Evolutionary conservation across 92 coral and sea anemone species (phyloP).

Genomic region (Parazoanthus swiftii): DNA sequence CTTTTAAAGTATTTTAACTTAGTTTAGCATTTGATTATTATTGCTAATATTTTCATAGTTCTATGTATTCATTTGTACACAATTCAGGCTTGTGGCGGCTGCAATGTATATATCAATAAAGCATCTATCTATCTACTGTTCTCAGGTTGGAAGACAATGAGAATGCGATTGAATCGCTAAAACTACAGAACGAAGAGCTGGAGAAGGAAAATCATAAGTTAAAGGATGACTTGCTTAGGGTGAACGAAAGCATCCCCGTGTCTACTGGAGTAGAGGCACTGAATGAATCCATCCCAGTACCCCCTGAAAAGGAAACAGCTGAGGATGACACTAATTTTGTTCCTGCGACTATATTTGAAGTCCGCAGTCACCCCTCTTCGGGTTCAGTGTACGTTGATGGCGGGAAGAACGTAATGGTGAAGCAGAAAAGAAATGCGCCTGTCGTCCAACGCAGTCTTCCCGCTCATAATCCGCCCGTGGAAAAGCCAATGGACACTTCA

Average conservation of each 20-base stretch:
- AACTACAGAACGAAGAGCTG: slow-evolving; percentile 16
- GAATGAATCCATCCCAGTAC: not conserved
- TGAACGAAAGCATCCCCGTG: slow-evolving; percentile 12
- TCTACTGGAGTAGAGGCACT: not conserved
- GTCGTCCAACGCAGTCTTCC: not conserved
- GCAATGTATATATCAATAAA: no score
- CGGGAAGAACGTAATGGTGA: slow-evolving; percentile 22
- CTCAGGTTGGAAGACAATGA: slow-evolving; percentile 18
- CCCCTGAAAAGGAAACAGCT: not conserved
- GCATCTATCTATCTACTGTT: no score
- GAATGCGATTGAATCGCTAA: slow-evolving; percentile 3
- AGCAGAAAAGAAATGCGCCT: not conserved
- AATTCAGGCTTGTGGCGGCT: no score
- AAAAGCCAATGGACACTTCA: not conserved
- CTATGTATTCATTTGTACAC: no score
- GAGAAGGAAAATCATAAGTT: slow-evolving; percentile 20
- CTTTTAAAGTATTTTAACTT: no score
- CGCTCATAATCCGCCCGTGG: not conserved
- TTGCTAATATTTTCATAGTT: no score
- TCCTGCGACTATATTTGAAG: slow-evolving; percentile 30
- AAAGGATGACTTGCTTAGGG: slow-evolving; percentile 14
- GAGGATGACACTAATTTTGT: not conserved
- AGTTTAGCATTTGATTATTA: no score
- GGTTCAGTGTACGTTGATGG: slow-evolving; percentile 33
- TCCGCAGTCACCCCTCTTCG: slow-evolving; percentile 23